Evolutionary conservation across 2,113 vertebrate species (phyloP).

Genomic region (Vanacampus margaritifer): DNA sequence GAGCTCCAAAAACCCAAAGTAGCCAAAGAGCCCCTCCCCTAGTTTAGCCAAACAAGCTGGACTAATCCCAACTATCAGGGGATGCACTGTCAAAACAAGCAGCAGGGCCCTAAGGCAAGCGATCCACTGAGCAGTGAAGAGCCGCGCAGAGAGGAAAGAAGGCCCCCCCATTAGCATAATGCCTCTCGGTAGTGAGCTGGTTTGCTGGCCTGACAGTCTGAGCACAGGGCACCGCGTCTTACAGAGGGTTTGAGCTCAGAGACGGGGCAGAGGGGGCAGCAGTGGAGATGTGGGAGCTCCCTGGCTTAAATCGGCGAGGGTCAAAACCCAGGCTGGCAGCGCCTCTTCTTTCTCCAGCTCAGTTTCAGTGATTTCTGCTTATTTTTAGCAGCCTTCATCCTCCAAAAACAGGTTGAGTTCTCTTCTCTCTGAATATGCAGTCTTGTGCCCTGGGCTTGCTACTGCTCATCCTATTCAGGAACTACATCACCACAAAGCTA

Average conservation of each 20-base stretch:
- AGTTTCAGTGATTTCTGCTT: constrained; percentile 51
- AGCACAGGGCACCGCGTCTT: constrained; percentile 61
- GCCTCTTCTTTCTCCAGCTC: constrained; percentile 44
- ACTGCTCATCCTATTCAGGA: constrained; percentile 52
- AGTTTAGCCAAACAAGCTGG: constrained; percentile 99
- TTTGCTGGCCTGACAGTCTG: constrained; percentile 69
- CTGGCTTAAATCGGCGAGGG: constrained; percentile 65
- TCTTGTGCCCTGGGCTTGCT: constrained; percentile 63
- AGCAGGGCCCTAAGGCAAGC: constrained; percentile 98
- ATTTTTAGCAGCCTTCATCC: constrained; percentile 70
- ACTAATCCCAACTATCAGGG: constrained; percentile 99
- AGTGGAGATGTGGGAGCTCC: constrained; percentile 57
- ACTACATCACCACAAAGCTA: constrained; percentile 41
- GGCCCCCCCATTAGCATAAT: constrained; percentile 92
- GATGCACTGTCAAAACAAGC: constrained; percentile 99
- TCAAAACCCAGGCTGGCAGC: constrained; percentile 56
- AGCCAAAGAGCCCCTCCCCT: constrained; percentile 84
- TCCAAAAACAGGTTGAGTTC: constrained; percentile 66
- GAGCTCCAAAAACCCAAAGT: constrained; percentile 90
- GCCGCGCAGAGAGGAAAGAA: constrained; percentile 63
- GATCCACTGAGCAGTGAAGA: constrained; percentile 88
- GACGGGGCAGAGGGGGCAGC: constrained; percentile 66
- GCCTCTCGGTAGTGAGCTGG: constrained; percentile 91
- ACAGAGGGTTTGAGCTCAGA: constrained; percentile 60
- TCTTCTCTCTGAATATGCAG: constrained; percentile 65